Evolutionary conservation across 2,113 vertebrate species (phyloP).

Genomic region (Ceuthmochares aereus): DNA sequence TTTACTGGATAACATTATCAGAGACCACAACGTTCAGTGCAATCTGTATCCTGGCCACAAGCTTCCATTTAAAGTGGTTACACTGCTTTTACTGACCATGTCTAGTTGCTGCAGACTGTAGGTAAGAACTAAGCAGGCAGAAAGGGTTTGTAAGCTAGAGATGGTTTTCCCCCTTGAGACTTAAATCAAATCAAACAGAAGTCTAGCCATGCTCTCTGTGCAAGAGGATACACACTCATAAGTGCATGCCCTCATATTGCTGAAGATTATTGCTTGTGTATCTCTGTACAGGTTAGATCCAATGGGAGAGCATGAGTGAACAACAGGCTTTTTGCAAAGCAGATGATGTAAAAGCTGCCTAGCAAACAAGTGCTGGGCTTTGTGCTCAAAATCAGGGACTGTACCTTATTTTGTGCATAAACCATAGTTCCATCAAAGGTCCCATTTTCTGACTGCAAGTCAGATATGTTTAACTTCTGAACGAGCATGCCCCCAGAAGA

Average conservation of each 20-base stretch:
- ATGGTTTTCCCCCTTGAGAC: background rate
- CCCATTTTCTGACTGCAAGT: slow-evolving; percentile 84
- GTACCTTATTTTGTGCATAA: slow-evolving; percentile 91
- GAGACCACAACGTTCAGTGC: background rate
- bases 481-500: slow-evolving; percentile 91
- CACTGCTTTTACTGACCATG: background rate
- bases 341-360: background rate
- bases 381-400: background rate
- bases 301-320: background rate
- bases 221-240: background rate
- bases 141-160: background rate
- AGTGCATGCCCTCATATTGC: background rate
- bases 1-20: background rate
- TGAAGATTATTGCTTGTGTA: background rate
- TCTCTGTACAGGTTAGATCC: background rate
- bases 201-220: background rate
- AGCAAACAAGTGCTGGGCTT: background rate
- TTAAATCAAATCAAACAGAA: background rate
- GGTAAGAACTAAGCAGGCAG: background rate
- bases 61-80: background rate
- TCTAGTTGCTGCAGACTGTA: background rate
- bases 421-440: slow-evolving; percentile 86
- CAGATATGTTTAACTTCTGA: slow-evolving; percentile 83
- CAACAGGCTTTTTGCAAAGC: background rate
- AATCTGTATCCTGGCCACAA: background rate